These are phyloP conservation scores for Phengaris arion DNA, from an alignment of 2,888 invertebrate species.

Conservation along the genomic window DNA sequence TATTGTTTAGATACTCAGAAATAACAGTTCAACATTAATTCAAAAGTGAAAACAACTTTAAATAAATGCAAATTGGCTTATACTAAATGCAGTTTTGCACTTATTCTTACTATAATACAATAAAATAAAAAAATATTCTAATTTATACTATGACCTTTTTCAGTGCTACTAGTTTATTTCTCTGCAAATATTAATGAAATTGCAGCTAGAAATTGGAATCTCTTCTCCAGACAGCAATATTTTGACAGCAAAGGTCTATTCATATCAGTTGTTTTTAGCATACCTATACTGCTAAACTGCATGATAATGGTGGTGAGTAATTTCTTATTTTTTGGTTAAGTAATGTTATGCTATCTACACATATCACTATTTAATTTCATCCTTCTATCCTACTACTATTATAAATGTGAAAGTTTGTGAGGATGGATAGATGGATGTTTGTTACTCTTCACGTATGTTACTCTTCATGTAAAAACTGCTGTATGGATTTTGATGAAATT, in stretches of 20 bases:
- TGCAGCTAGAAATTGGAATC: constrained; percentile 91
- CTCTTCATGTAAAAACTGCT: too few species aligned
- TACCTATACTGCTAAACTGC: constrained; percentile 94
- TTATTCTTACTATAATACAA: neutral
- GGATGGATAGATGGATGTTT: too few species aligned
- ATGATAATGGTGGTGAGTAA: constrained; percentile 95
- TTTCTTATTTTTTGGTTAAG: constrained; percentile 30
- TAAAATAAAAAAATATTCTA: neutral
- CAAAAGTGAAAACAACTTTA: neutral
- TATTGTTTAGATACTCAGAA: too few species aligned
- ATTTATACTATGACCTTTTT: constrained; percentile 50
- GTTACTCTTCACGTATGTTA: too few species aligned
- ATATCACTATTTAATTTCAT: neutral
- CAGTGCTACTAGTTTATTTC: constrained; percentile 92
- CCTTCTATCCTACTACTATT: too few species aligned
- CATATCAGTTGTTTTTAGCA: constrained; percentile 95
- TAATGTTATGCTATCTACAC: constrained; percentile 33
- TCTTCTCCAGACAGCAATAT: constrained; percentile 94
- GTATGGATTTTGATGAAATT: too few species aligned
- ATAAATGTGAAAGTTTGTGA: too few species aligned
- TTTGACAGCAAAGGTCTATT: constrained; percentile 96
- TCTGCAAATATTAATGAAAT: constrained; percentile 94
- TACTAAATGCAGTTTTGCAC: too few species aligned
- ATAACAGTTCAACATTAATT: too few species aligned
- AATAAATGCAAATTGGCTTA: too few species aligned